Evolutionary conservation across 2,888 invertebrate genomes (phyloP).

Genomic region (Margaritifera margaritifera): DNA sequence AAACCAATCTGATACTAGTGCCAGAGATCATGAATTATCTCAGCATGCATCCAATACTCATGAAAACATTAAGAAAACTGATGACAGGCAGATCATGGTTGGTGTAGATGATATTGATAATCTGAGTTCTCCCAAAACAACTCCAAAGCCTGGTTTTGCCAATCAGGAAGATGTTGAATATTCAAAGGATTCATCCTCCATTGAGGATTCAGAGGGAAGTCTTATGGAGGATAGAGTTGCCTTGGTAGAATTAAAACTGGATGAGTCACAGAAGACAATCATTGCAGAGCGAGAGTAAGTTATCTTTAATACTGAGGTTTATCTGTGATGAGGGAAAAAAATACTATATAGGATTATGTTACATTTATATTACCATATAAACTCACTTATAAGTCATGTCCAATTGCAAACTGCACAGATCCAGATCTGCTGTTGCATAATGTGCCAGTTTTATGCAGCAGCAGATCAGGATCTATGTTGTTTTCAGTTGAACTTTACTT

Average conservation of each 20-base stretch:
- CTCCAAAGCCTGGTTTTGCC: not conserved
- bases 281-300: slow-evolving; percentile 84
- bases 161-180: not conserved
- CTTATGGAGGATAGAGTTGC: slow-evolving; percentile 59
- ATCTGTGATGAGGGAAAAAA: not conserved
- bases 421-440: too few relatives aligned
- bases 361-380: too few relatives aligned
- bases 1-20: not conserved
- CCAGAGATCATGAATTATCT: not conserved
- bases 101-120: slow-evolving; percentile 2
- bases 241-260: slow-evolving; percentile 79
- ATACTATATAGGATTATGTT: not conserved
- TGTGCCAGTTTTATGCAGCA: too few relatives aligned
- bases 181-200: not conserved
- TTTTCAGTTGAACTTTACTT: too few relatives aligned
- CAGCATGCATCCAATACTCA: not conserved
- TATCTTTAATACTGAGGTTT: not conserved
- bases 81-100: not conserved
- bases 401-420: too few relatives aligned
- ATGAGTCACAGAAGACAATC: slow-evolving; percentile 83
- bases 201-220: slow-evolving; percentile 27
- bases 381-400: too few relatives aligned
- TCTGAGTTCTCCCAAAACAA: not conserved
- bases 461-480: too few relatives aligned
- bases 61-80: slow-evolving; percentile 14